Evolutionary conservation across 2,888 invertebrate species (phyloP).

Genomic region (Merodon equestris): DNA sequence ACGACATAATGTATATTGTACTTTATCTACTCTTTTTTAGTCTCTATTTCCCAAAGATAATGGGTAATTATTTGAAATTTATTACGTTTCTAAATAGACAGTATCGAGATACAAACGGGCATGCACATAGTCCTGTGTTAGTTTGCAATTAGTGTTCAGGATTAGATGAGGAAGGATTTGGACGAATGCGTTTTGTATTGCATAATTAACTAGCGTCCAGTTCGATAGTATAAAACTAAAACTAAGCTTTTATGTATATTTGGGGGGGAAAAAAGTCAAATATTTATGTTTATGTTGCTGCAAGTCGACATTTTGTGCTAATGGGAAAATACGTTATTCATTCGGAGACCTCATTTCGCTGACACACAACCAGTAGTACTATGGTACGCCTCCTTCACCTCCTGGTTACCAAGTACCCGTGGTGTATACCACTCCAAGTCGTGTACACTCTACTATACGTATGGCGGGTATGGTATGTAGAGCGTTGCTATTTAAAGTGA

Average conservation of each 20-base stretch:
- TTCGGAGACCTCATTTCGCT: constrained; percentile 54
- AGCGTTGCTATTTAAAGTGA: constrained; percentile 29
- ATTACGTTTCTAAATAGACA: constrained; percentile 74
- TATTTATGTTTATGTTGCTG: constrained; percentile 52
- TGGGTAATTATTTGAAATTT: constrained; percentile 78
- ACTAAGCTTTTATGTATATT: constrained; percentile 20
- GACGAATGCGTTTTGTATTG: constrained; percentile 57
- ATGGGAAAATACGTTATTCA: constrained; percentile 66
- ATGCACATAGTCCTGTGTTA: not conserved
- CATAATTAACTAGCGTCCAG: constrained; percentile 26
- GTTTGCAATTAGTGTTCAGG: constrained; percentile 51
- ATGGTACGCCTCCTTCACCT: constrained; percentile 1
- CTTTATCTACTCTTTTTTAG: no score
- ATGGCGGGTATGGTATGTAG: not conserved
- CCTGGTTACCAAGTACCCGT: constrained; percentile 7
- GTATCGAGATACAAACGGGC: constrained; percentile 25
- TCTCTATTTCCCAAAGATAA: constrained; percentile 70
- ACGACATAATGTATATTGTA: constrained; percentile 77
- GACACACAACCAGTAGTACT: constrained; percentile 4
- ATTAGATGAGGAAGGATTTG: constrained; percentile 62
- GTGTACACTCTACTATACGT: not conserved
- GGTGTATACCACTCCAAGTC: not conserved
- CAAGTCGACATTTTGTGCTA: constrained; percentile 62
- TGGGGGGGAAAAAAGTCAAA: constrained; percentile 42
- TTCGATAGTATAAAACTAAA: constrained; percentile 31